Base-by-base conservation (phyloP, 2,888 invertebrate species). In the Yponomeuta plumbellus region DNA sequence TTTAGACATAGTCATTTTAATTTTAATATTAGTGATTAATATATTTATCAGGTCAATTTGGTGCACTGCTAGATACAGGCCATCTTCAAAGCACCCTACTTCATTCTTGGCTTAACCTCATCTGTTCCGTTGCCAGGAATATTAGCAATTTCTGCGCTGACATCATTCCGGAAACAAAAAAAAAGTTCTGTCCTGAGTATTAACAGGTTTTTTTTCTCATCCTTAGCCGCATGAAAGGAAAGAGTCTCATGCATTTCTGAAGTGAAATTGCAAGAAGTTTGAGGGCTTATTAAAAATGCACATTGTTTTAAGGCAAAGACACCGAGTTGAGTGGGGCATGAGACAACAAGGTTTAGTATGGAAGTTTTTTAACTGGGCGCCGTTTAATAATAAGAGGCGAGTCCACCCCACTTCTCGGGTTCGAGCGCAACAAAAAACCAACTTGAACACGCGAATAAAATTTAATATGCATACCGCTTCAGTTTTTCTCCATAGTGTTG, bases 391-490 rank as follows among this genome's bases (percentile, higher is more conserved):
- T 75, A 77, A 72, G 72, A 67, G 70, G 71, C 73, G 70, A 69
- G 66, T 71, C 69, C 74, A 72, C 70, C 74, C 75, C 69, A 80
- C 74, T 77, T 78, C 74, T 71, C 70, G 74, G 71, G 68, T 71
- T 68, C 59, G 26, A 66, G 59, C 62, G 23, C 66, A 52, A 72
- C 71, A 75, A 78, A 79, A 79, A 77, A 78, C 71, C 34, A 73
- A 74, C 77, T 80, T 77, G 72, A 78, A 74, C 82, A 78, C 80
- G 80, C 80, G 78, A 80, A 80, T 78, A 78, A 74, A 77, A 74
- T 79, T 78, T 78, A 76, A 79, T 79, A 83, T 81, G 79, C 78
- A 82, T 75, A 74, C 75, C 76, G 76, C 71, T 76, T 75, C 75
- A 71, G 72, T 72, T 71, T 56, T 44, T 59, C 59, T 23, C 1